These are phyloP conservation scores for Copidosoma floridanum DNA, from an alignment of 1,140 invertebrate species.

Conservation along the genomic window DNA sequence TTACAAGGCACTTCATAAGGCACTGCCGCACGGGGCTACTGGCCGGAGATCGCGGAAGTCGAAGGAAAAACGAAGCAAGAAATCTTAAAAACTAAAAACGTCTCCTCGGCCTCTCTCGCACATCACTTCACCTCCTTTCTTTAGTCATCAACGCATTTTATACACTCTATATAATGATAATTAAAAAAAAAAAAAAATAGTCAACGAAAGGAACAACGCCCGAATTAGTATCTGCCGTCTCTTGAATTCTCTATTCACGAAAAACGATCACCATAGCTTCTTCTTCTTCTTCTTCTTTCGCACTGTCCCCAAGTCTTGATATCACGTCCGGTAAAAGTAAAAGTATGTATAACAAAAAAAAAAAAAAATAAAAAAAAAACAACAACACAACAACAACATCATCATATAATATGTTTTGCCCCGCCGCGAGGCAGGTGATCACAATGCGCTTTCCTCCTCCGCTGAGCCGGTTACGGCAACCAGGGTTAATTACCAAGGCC, in stretches of 20 bases:
- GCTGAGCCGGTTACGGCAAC: not conserved
- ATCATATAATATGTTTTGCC: not conserved
- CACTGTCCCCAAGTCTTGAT: no score
- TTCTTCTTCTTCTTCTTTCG: no score
- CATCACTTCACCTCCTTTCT: not conserved
- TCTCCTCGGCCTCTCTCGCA: not conserved
- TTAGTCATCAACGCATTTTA: not conserved
- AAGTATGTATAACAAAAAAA: no score
- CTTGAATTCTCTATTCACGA: no score
- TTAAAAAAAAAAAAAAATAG: not conserved
- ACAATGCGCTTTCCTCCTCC: conserved; percentile 1
- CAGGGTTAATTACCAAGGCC: conserved; percentile 67
- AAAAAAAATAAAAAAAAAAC: no score
- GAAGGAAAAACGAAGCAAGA: conserved; percentile 3
- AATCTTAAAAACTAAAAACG: no score
- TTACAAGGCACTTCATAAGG: conserved; percentile 54
- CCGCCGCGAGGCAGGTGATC: conserved; percentile 2
- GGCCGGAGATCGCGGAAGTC: conserved; percentile 33
- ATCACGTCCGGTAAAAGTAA: conserved; percentile 1
- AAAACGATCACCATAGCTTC: no score
- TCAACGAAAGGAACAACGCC: conserved; percentile 25
- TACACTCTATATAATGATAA: not conserved
- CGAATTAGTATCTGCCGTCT: conserved; percentile 16
- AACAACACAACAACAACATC: no score
- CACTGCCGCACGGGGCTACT: conserved; percentile 48